Base-by-base conservation (phyloP, 1,140 invertebrate genomes). In the Heliconius hewitsoni region DNA sequence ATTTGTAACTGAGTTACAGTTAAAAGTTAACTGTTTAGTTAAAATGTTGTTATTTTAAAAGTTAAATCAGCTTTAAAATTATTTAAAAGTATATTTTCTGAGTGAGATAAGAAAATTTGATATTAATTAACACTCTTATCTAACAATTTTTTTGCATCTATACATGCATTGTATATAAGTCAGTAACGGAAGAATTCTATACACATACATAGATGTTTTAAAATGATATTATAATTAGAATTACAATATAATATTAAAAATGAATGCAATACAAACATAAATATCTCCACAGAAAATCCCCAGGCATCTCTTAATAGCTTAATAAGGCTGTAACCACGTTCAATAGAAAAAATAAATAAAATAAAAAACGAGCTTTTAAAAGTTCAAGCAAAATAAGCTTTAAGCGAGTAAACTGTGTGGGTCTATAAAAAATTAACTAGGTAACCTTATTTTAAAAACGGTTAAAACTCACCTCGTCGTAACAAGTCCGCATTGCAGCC, bases 401-500 rank as follows among this genome's bases (percentile, higher is more conserved):
- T 66, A 27, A 27, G 23, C 55, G 55, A 57, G 55, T 23, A 66
- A 66, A 66, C 60, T 66, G 60, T 66, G 60, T 66, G 50, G 50
- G 50, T 52, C 50, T 18, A 52, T n/a, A 19, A 46, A 16, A 18
- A 8, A 3, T 39, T 71, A 70, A 76, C 60, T 66, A 60, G 60
- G 74, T 76, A 76, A 71, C 74, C 74, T 71, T 76, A 76, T 76
- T 76, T 76, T 76, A 76, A 76, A 76, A 76, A 70, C 74, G 74
- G 37, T 75, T 50, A 60, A 34, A 75, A 30, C 74, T 79, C 57
- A 73, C 23, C 73, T 74, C 73, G 77, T 74, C 46, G 73, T 73
- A 73, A 66, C 74, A 71, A 46, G 72, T 82, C 81, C 71, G 81
- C 77, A 82, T 74, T 82, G 81, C 81, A 82, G 81, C 78, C 81